Percentiles rank a stretch among this genome's conserved stretches.
These are phyloP conservation scores for Aptenodytes forsteri DNA, from an alignment of 2,113 vertebrate genomes.

Conservation along the genomic window DNA sequence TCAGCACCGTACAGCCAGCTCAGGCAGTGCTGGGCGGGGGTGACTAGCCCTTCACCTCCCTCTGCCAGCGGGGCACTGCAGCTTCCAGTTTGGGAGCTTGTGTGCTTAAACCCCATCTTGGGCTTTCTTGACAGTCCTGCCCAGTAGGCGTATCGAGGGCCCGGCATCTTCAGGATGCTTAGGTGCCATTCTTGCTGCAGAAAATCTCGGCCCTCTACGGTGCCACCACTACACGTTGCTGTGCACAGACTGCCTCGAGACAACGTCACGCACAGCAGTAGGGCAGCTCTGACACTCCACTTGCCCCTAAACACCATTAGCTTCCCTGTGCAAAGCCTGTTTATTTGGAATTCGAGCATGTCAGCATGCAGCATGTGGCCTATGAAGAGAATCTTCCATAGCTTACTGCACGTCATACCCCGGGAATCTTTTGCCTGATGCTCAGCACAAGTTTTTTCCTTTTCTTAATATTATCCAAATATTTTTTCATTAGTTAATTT, in stretches of 20 bases:
- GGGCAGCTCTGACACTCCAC: neutral
- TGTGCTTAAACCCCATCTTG: neutral
- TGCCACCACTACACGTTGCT: rapidly evolving
- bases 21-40: rapidly evolving
- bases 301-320: neutral
- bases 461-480: slow-evolving; percentile 28
- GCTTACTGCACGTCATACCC: neutral
- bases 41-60: neutral
- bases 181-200: neutral
- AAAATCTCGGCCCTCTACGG: rapidly evolving
- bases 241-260: neutral
- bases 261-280: rapidly evolving
- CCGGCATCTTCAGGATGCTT: neutral
- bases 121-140: neutral
- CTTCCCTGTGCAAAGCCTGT: neutral
- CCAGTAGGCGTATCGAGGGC: neutral
- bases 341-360: neutral
- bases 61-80: neutral
- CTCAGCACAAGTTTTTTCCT: neutral
- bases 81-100: neutral
- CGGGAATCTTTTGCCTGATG: neutral
- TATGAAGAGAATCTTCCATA: neutral
- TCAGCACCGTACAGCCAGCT: neutral
- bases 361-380: neutral
- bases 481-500: slow-evolving; percentile 55